These are phyloP conservation scores for Bombus sylvicola DNA, from an alignment of 1,140 invertebrate genomes.

Conservation along the genomic window DNA sequence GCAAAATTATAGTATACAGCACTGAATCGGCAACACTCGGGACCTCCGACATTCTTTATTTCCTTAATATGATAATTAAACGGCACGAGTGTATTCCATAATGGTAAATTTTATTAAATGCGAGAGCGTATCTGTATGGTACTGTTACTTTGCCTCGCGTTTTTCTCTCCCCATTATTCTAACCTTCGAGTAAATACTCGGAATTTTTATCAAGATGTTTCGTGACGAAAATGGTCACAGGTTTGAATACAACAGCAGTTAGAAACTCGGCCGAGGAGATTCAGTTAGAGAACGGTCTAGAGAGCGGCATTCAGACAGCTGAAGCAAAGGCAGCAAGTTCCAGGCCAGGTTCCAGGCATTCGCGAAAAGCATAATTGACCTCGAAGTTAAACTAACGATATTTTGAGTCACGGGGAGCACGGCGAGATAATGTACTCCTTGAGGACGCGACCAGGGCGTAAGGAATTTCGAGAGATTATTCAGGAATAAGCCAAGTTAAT, in stretches of 20 bases:
- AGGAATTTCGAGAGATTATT: conserved; percentile 32
- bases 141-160: too few species aligned
- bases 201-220: neutral
- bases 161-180: too few species aligned
- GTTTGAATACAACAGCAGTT: neutral
- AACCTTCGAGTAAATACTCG: too few species aligned
- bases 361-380: conserved; percentile 37
- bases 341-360: neutral
- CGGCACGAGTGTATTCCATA: too few species aligned
- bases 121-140: too few species aligned
- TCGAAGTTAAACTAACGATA: conserved; percentile 38
- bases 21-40: too few species aligned
- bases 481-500: conserved; percentile 23
- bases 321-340: neutral
- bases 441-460: neutral
- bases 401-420: conserved; percentile 22
- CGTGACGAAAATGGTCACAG: neutral
- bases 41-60: too few species aligned
- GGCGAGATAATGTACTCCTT: conserved; percentile 18
- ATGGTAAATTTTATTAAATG: too few species aligned
- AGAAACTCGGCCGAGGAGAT: neutral
- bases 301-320: neutral
- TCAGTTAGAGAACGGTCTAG: neutral
- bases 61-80: too few species aligned
- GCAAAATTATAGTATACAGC: neutral